These are phyloP conservation scores for Seriola dumerili DNA, from an alignment of 2,113 vertebrate species.

Conservation along the genomic window DNA sequence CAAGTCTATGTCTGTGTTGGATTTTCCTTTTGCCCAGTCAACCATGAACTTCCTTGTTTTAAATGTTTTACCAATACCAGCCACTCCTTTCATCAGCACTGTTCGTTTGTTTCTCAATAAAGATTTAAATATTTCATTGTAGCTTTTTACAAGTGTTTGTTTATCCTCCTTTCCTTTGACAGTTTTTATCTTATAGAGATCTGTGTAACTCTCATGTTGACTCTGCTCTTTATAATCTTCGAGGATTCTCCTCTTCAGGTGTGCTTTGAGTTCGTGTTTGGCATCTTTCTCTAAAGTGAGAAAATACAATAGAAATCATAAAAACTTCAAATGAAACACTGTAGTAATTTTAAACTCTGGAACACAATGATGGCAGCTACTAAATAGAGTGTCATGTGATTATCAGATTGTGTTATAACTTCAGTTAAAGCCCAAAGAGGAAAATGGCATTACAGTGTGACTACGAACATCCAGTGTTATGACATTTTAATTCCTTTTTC, in stretches of 20 bases:
- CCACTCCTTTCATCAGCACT: conserved; percentile 27
- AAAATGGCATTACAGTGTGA: neutral
- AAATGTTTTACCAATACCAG: conserved; percentile 53
- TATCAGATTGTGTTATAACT: too few relatives aligned
- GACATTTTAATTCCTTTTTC: neutral
- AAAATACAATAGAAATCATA: too few relatives aligned
- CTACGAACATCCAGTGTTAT: neutral
- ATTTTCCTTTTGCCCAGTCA: neutral
- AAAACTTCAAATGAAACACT: too few relatives aligned
- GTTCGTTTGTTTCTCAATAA: neutral
- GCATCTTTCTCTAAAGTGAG: too few relatives aligned
- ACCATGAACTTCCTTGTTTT: neutral
- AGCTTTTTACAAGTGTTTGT: neutral
- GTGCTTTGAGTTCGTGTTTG: fast-evolving
- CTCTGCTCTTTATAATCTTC: neutral
- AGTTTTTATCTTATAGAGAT: neutral
- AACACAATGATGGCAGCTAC: neutral
- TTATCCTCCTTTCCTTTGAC: fast-evolving
- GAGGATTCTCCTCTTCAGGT: neutral
- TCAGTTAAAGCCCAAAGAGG: neutral
- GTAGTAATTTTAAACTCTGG: neutral
- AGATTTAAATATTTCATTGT: neutral
- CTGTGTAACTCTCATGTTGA: neutral
- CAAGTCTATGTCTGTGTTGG: neutral
- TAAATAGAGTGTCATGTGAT: too few relatives aligned